phyloP scores from a whole-genome alignment of 2,113 vertebrate genomes.

The Morone chrysops region DNA sequence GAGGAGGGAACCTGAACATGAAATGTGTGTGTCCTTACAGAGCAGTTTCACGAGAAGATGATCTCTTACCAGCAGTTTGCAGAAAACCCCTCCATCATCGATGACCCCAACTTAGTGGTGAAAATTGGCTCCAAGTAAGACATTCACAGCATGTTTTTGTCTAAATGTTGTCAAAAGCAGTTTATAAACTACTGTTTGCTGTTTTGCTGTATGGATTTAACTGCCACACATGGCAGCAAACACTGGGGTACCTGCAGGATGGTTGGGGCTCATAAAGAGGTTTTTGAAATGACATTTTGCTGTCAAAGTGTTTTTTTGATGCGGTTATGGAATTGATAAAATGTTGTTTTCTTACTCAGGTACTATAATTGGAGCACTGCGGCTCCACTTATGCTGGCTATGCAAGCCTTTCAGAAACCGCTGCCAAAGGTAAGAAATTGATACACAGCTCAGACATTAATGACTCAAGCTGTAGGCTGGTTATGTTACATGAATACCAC shows the following conservation, averaged over 20 bases:
- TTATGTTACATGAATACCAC: background rate
- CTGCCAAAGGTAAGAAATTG: conserved; percentile 91
- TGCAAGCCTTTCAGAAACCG: conserved; percentile 98
- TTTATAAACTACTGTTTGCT: background rate
- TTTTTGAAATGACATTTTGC: background rate
- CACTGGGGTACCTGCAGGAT: background rate
- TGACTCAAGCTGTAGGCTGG: background rate
- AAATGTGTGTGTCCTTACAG: conserved; percentile 74
- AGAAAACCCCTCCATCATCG: conserved; percentile 94
- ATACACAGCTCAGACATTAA: conserved; percentile 27
- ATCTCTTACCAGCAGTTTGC: conserved; percentile 94
- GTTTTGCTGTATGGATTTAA: background rate
- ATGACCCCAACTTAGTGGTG: conserved; percentile 96
- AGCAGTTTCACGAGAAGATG: conserved; percentile 90
- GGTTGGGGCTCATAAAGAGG: background rate
- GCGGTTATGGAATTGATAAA: conserved; percentile 14
- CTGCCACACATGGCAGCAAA: background rate
- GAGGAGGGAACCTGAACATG: background rate
- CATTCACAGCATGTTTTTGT: background rate
- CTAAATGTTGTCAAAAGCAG: background rate
- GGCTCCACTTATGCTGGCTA: conserved; percentile 93
- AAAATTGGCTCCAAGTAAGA: conserved; percentile 96
- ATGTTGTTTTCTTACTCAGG: conserved; percentile 76
- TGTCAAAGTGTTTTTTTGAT: background rate
- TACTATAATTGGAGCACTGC: conserved; percentile 97